Percentiles rank a stretch among this genome's conserved stretches.
Conservation (phyloP, 1,140 invertebrate species). For the Lepidurus couesii region DNA sequence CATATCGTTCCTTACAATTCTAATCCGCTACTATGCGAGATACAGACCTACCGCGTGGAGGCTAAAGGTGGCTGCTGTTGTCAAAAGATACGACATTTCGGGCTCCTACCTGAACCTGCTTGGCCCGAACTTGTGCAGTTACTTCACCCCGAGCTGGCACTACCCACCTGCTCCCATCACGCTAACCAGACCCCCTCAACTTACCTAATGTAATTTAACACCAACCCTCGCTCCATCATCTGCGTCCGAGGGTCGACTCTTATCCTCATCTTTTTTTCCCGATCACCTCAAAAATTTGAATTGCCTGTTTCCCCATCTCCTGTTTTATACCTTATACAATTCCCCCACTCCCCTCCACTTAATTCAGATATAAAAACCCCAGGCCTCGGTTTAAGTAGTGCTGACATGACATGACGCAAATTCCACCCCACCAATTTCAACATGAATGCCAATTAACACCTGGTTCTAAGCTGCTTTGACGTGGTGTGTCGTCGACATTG, state of each 20-base stretch:
- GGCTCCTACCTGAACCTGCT: too few relatives aligned
- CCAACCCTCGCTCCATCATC: not conserved
- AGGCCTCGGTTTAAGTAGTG: not conserved
- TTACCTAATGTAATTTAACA: conserved; percentile 7
- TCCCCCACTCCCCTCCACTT: not conserved
- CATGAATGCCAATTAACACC: conserved; percentile 8
- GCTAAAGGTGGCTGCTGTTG: too few relatives aligned
- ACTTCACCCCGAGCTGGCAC: too few relatives aligned
- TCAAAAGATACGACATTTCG: too few relatives aligned
- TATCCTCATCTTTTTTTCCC: not conserved
- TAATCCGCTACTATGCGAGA: too few relatives aligned
- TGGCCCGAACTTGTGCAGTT: too few relatives aligned
- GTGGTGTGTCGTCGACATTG: too few relatives aligned
- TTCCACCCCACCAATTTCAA: not conserved
- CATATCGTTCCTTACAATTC: too few relatives aligned
- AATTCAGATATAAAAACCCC: not conserved
- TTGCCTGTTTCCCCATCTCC: not conserved
- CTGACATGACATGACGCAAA: not conserved
- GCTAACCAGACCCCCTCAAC: not conserved
- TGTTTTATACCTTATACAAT: not conserved
- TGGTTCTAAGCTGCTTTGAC: not conserved
- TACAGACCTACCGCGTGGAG: too few relatives aligned
- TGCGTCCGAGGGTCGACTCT: not conserved
- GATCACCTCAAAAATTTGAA: not conserved
- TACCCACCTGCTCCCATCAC: conserved; percentile 8